These are phyloP conservation scores for Amiota mariae DNA, from an alignment of 2,888 invertebrate species.

Conservation along the genomic window DNA sequence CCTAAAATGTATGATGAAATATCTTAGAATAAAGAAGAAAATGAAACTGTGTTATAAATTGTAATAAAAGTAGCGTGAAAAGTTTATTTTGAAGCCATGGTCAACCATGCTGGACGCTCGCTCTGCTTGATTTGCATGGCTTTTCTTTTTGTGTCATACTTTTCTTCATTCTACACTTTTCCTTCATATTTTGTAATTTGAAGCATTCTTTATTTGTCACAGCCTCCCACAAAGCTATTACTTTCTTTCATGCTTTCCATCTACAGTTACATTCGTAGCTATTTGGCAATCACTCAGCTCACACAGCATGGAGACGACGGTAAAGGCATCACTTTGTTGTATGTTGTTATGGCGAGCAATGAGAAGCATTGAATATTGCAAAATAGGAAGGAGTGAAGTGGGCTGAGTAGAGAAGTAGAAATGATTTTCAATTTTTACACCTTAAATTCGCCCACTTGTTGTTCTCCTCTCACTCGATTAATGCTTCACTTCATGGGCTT, in stretches of 20 bases:
- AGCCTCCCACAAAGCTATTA: conserved; percentile 6
- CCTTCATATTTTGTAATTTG: conserved; percentile 11
- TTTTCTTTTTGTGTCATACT: background rate
- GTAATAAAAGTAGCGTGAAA: conserved; percentile 38
- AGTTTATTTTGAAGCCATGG: conserved; percentile 26
- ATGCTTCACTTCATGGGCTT: conserved; percentile 25
- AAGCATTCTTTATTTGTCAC: conserved; percentile 22
- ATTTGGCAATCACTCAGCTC: conserved; percentile 48
- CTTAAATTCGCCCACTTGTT: conserved; percentile 46
- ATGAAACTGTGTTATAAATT: conserved; percentile 49
- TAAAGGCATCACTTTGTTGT: background rate
- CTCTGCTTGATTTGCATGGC: conserved; percentile 20
- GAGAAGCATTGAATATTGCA: too few relatives aligned
- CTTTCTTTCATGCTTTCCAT: background rate
- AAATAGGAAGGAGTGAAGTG: too few relatives aligned
- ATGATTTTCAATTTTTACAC: conserved; percentile 62
- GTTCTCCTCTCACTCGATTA: conserved; percentile 42
- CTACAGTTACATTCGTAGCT: conserved; percentile 30
- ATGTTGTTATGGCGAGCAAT: background rate
- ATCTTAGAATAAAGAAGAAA: background rate
- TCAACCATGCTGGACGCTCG: conserved; percentile 2
- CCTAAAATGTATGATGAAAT: background rate
- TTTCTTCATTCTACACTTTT: background rate
- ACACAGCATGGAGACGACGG: background rate
- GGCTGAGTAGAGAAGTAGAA: conserved; percentile 52